Conservation (phyloP, 2,797 vertebrate species). For the Taeniopygia guttata region DNA sequence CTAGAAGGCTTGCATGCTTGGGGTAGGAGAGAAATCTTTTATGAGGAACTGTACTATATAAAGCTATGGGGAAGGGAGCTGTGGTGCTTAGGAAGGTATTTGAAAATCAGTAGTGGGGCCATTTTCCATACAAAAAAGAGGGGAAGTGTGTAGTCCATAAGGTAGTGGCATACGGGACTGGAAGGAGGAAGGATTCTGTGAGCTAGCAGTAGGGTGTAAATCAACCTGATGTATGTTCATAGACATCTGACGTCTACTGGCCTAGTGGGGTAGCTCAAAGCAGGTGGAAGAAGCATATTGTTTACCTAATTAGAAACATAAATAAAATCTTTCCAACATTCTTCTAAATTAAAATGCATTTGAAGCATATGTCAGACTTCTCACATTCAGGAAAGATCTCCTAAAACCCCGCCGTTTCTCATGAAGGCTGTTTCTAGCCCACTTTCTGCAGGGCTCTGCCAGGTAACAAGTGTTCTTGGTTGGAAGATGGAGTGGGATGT, state of each 20-base stretch:
- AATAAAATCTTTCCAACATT: slow-evolving; percentile 59
- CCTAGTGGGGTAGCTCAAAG: slow-evolving; percentile 43
- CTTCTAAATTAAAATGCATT: slow-evolving; percentile 36
- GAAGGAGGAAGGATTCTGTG: neutral
- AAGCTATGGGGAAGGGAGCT: neutral
- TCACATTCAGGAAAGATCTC: slow-evolving; percentile 7
- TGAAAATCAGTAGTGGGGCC: neutral
- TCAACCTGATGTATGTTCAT: slow-evolving; percentile 7
- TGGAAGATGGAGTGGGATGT: neutral
- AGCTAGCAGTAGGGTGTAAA: neutral
- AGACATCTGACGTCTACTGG: slow-evolving; percentile 31
- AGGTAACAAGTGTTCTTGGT: neutral
- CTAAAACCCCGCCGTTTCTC: neutral
- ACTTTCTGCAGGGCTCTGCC: neutral
- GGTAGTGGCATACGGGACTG: neutral
- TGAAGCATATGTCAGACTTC: slow-evolving; percentile 53
- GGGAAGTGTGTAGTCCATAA: neutral
- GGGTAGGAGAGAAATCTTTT: neutral
- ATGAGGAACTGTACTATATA: neutral
- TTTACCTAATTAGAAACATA: slow-evolving; percentile 64
- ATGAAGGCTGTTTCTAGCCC: neutral
- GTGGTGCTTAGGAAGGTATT: neutral
- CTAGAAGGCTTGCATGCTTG: neutral
- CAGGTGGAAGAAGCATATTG: slow-evolving; percentile 58
- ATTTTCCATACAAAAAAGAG: neutral